These are phyloP conservation scores for Sebastes vulpes DNA, from an alignment of 2,797 vertebrate species.

Conservation along the genomic window DNA sequence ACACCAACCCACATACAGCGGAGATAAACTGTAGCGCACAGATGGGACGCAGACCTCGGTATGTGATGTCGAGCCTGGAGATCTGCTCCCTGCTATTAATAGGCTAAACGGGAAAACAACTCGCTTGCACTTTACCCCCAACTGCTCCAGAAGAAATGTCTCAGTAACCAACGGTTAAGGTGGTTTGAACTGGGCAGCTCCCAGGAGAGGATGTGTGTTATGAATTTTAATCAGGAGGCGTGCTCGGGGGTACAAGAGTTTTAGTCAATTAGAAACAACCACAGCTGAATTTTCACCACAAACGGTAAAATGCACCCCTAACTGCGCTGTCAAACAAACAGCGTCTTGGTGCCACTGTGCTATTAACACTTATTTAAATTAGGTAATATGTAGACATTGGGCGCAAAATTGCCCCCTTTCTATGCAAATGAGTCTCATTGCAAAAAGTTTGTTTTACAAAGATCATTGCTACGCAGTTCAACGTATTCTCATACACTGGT, in stretches of 20 bases:
- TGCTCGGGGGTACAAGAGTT: background rate
- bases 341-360: background rate
- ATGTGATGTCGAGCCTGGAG: slow-evolving; percentile 25
- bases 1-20: slow-evolving; percentile 55
- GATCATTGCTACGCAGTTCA: no score
- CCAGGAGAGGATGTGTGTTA: background rate
- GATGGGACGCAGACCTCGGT: slow-evolving; percentile 49
- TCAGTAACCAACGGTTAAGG: background rate
- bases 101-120: slow-evolving; percentile 32
- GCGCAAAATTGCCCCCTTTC: background rate
- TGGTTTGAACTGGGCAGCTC: background rate
- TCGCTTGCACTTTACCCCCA: background rate
- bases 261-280: background rate
- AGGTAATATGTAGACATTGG: background rate
- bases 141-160: background rate
- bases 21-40: slow-evolving; percentile 29
- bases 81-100: slow-evolving; percentile 48
- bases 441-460: background rate
- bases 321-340: background rate
- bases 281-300: background rate
- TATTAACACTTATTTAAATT: background rate
- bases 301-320: background rate
- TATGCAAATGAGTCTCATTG: background rate
- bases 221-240: slow-evolving; percentile 1
- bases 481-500: no score